These are phyloP conservation scores for Sciurus vulgaris DNA, from an alignment of 2,797 vertebrate species.

Conservation along the genomic window DNA sequence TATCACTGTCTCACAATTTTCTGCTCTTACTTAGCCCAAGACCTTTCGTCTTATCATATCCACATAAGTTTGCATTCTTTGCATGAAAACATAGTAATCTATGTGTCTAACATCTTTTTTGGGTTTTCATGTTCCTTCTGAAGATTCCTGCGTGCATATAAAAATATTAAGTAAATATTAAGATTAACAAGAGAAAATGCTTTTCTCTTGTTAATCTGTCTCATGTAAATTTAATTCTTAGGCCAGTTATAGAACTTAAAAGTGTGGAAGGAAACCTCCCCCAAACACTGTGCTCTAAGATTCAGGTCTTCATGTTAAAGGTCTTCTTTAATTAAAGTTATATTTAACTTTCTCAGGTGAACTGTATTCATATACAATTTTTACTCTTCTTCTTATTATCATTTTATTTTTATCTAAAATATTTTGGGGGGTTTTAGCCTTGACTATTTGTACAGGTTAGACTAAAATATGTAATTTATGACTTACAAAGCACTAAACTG, in stretches of 20 bases:
- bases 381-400: background rate
- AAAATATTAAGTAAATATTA: background rate
- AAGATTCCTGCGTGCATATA: background rate
- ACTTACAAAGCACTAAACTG: background rate
- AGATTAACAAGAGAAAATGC: no score
- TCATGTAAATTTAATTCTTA: background rate
- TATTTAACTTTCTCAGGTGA: background rate
- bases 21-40: no score
- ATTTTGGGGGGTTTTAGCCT: background rate
- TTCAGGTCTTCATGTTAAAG: background rate
- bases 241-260: background rate
- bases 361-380: background rate
- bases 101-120: background rate
- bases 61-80: no score
- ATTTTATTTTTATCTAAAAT: background rate
- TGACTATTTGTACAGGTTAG: background rate
- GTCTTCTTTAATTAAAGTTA: background rate
- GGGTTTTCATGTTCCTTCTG: background rate
- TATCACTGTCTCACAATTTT: background rate
- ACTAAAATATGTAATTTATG: background rate
- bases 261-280: accelerated
- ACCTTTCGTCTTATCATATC: background rate
- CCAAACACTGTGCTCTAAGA: background rate
- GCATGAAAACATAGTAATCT: background rate
- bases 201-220: background rate